Conservation (phyloP, 2,888 invertebrate genomes). For the Gonocerus acuteangulatus region DNA sequence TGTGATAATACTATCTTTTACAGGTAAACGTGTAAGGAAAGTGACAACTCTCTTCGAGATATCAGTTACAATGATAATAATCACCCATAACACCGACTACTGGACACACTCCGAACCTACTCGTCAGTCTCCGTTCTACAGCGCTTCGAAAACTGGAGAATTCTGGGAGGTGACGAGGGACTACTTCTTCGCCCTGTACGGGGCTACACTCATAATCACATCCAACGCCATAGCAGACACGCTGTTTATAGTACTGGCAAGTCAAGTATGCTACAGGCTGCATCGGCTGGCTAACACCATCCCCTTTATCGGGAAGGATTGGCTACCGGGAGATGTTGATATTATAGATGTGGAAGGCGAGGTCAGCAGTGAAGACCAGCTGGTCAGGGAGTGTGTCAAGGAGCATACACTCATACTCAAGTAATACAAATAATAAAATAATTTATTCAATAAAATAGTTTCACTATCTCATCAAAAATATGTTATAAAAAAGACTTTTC, state of each 20-base stretch:
- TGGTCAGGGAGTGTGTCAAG: neutral
- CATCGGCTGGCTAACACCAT: constrained; percentile 1
- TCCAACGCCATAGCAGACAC: constrained; percentile 3
- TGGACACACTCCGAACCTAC: neutral
- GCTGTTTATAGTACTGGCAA: neutral
- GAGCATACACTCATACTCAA: neutral
- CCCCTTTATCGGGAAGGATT: neutral
- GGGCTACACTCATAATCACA: neutral
- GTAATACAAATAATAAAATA: too few species aligned
- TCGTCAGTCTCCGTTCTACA: neutral
- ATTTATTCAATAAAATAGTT: too few species aligned
- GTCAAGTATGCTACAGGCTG: constrained; percentile 7
- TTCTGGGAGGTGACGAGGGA: neutral
- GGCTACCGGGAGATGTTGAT: neutral
- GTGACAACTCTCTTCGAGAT: neutral
- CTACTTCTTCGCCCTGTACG: constrained; percentile 4
- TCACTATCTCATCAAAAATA: too few species aligned
- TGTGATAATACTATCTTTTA: too few species aligned
- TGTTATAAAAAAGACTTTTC: too few species aligned
- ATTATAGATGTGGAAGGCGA: neutral
- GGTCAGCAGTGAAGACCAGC: neutral
- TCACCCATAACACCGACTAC: constrained; percentile 1
- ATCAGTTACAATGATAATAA: neutral
- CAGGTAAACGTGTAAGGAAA: constrained; percentile 2
- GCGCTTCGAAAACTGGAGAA: neutral